Conservation (phyloP, 2,888 invertebrate species). For the Scaptomyza cyrtandrae region DNA sequence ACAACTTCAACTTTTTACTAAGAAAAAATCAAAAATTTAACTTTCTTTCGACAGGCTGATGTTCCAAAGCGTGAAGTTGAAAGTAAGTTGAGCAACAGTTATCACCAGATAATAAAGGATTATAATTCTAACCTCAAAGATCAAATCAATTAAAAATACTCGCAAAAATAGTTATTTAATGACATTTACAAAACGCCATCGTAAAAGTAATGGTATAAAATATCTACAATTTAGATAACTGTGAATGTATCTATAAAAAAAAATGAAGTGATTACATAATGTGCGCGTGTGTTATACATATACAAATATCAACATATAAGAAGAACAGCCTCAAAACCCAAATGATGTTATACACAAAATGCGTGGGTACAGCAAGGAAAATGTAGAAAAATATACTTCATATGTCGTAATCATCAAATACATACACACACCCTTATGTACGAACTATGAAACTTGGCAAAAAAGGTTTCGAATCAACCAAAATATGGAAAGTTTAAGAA, state of each 20-base stretch:
- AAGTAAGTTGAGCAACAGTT: conserved; percentile 88
- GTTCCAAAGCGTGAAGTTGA: conserved; percentile 94
- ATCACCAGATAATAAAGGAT: conserved; percentile 55
- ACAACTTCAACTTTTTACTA: conserved; percentile 5
- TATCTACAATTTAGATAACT: background rate
- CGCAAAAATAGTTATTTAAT: background rate
- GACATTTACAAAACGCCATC: background rate
- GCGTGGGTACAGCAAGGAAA: conserved; percentile 32
- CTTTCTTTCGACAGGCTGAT: conserved; percentile 87
- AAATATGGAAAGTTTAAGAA: conserved; percentile 9
- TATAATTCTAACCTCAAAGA: conserved; percentile 71
- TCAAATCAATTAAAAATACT: conserved; percentile 23
- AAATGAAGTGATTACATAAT: conserved; percentile 70
- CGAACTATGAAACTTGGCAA: conserved; percentile 19
- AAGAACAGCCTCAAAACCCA: conserved; percentile 4
- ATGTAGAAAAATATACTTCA: conserved; percentile 21
- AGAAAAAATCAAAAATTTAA: conserved; percentile 28
- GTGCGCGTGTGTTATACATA: conserved; percentile 70
- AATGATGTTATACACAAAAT: conserved; percentile 29
- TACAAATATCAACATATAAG: conserved; percentile 18
- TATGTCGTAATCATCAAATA: conserved; percentile 63
- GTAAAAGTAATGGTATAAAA: conserved; percentile 3
- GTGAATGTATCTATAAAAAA: conserved; percentile 45
- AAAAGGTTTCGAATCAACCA: conserved; percentile 42
- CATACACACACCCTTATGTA: conserved; percentile 25